Base-by-base conservation (phyloP, 2,113 vertebrate species). In the Hemibagrus wyckioides region DNA sequence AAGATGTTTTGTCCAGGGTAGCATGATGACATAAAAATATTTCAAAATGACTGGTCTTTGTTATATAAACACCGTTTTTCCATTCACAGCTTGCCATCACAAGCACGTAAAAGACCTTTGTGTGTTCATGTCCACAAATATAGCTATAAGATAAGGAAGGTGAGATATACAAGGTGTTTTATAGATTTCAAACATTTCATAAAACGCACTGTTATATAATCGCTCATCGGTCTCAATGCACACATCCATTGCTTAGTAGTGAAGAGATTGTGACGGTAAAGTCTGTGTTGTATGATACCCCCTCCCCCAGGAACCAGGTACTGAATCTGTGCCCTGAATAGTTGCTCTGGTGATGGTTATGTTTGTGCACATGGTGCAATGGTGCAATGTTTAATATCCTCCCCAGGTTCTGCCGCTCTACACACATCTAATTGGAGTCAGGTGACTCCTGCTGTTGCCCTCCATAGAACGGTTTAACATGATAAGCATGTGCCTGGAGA, bases 261-360 rank as follows among this genome's bases (percentile, higher is more conserved):
- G 3, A 54, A 44, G 23, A 56, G 71, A 77, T 28, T 28, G 21
- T 54, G 30, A 25, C 28, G 61, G 50, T 79, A 39, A 54, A 83
- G 57, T 79, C 28, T 4, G n/a, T 44, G 33, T 50, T 33, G 81
- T 67, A 85, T 10, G 80, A 63, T 33, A 41, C 25, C 69, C 59
- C 13, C 65, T 69, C 71, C 15, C 57, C 8, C 30, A 39, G 59
- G 86, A 85, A 85, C 52, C 7, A 41, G 71, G 80, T 76, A 67
- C 89, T 79, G 75, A 28, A 33, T 69, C 33, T 63, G 81, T 75
- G 54, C 80, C 61, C 87, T 90, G 52, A 88, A 85, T 82, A 83
- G 89, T 88, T 88, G 71, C 80, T 79, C 76, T 81, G 85, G 89
- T 83, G 86, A 90, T 90, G 84, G 83, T 80, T 63, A 77, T 88